These are phyloP conservation scores for Linnaemya tessellans DNA, from an alignment of 2,888 invertebrate species.

Conservation along the genomic window DNA sequence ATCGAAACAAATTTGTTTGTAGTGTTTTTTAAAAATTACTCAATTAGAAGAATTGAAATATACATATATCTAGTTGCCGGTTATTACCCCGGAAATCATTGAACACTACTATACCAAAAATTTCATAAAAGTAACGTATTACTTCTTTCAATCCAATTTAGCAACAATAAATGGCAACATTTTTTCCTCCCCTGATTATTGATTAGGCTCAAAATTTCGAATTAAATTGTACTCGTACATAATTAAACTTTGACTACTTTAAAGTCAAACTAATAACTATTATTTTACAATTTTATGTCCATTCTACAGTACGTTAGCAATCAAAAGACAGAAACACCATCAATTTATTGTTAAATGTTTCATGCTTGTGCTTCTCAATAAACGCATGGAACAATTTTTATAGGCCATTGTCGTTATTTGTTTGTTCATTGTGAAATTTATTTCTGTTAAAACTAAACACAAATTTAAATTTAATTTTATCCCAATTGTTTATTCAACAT, in stretches of 20 bases:
- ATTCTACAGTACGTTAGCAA: not conserved
- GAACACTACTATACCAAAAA: too few relatives aligned
- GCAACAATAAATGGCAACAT: too few relatives aligned
- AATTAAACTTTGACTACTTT: not conserved
- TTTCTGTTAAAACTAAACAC: constrained; percentile 50
- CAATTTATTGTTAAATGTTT: constrained; percentile 29
- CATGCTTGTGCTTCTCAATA: constrained; percentile 1
- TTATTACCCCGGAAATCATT: too few relatives aligned
- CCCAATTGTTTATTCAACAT: constrained; percentile 61
- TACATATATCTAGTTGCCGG: too few relatives aligned
- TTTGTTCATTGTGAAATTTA: constrained; percentile 42
- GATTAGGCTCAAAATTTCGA: not conserved
- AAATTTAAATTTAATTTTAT: constrained; percentile 67
- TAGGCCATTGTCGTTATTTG: constrained; percentile 64
- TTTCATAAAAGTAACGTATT: too few relatives aligned
- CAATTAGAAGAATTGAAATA: too few relatives aligned
- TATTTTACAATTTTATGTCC: not conserved
- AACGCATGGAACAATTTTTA: constrained; percentile 37
- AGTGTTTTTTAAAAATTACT: too few relatives aligned
- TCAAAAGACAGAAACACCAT: not conserved
- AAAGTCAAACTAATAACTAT: not conserved
- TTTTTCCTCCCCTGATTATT: too few relatives aligned
- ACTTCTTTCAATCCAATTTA: too few relatives aligned
- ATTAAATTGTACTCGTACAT: too few relatives aligned
- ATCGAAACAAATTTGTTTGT: too few relatives aligned